Evolutionary conservation across 2,797 vertebrate genomes (phyloP).

Genomic region (Acanthurus tractus): DNA sequence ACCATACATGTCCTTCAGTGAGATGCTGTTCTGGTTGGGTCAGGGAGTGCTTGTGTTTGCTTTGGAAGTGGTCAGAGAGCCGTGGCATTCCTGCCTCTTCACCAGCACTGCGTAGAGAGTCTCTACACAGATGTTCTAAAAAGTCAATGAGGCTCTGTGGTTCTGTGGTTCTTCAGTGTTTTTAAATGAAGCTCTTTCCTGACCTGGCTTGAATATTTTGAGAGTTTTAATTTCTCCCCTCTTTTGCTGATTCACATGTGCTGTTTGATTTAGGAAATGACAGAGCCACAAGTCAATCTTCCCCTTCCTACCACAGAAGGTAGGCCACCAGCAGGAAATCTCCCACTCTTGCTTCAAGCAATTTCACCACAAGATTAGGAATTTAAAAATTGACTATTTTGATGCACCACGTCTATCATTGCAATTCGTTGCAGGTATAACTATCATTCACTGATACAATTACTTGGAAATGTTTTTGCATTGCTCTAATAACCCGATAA

Average conservation of each 20-base stretch:
- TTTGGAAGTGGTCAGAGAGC: conserved; percentile 68
- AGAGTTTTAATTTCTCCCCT: conserved; percentile 69
- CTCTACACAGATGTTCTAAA: conserved; percentile 76
- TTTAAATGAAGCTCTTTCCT: conserved; percentile 65
- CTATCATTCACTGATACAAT: conserved; percentile 14
- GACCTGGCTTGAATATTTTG: conserved; percentile 73
- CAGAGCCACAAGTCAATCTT: conserved; percentile 71
- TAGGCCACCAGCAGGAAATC: conserved; percentile 44
- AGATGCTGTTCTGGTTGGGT: conserved; percentile 60
- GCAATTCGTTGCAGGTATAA: conserved; percentile 9
- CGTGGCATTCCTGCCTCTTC: conserved; percentile 71
- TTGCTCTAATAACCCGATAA: no score
- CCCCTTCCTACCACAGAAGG: conserved; percentile 63
- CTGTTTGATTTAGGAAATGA: conserved; percentile 76
- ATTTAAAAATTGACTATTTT: conserved; percentile 14
- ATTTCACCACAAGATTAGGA: conserved; percentile 27
- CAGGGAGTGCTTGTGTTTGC: conserved; percentile 67
- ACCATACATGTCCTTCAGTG: conserved; percentile 50
- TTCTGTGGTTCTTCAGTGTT: conserved; percentile 66
- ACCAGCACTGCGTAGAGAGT: conserved; percentile 63
- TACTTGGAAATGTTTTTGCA: not conserved
- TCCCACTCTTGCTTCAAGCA: conserved; percentile 29
- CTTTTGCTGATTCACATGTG: conserved; percentile 78
- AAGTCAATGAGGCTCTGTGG: conserved; percentile 68
- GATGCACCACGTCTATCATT: not conserved